A percentile compares a stretch with the other conserved stretches of the same genome.
phyloP scores from a whole-genome alignment of 2,888 invertebrate genomes.

The Furcula furcula region DNA sequence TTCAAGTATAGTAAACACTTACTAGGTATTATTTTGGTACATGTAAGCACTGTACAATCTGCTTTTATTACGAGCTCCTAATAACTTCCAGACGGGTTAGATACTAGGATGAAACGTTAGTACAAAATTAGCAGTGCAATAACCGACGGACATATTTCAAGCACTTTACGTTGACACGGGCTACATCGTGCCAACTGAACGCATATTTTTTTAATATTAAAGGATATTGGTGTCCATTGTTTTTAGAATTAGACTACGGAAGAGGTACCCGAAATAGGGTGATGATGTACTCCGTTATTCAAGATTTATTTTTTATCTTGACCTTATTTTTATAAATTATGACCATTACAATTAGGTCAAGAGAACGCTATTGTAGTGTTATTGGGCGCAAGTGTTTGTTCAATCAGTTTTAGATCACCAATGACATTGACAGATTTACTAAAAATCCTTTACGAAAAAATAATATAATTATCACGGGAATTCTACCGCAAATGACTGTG shows the following conservation, averaged over 20 bases:
- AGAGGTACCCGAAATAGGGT: conserved; percentile 37
- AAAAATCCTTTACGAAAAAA: too few species aligned
- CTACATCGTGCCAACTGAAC: conserved; percentile 29
- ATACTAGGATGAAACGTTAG: conserved; percentile 48
- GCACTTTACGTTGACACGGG: conserved; percentile 49
- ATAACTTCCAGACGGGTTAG: conserved; percentile 39
- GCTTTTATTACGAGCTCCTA: conserved; percentile 37
- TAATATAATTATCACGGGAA: too few species aligned
- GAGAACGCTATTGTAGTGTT: too few species aligned
- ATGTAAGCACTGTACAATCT: conserved; percentile 35
- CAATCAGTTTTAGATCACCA: too few species aligned
- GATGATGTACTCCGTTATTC: conserved; percentile 6
- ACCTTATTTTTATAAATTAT: background rate
- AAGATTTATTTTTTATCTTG: background rate
- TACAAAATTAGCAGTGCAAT: conserved; percentile 59
- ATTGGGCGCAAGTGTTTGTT: too few species aligned
- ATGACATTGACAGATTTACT: too few species aligned
- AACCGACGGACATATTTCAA: conserved; percentile 54
- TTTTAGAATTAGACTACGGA: conserved; percentile 46
- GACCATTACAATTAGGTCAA: background rate
- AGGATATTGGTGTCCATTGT: conserved; percentile 42
- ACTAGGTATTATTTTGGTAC: conserved; percentile 22
- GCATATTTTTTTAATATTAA: conserved; percentile 42
- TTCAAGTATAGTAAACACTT: conserved; percentile 21
- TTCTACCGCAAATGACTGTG: too few species aligned